phyloP scores from a whole-genome alignment of 2,113 vertebrate genomes.

The Mustela lutreola region DNA sequence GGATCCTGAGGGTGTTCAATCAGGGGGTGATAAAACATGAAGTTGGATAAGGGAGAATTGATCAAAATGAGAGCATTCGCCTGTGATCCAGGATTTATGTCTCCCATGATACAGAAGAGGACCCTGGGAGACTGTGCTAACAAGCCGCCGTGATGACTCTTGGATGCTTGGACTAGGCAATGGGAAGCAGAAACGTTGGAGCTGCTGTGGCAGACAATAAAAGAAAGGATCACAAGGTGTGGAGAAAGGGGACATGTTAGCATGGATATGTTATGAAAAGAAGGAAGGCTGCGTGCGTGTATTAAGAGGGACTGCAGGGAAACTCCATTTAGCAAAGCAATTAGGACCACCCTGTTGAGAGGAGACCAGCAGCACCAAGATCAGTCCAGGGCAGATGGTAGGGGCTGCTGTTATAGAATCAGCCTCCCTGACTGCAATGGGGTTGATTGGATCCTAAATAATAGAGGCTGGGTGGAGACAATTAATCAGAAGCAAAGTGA shows the following conservation, averaged over 20 bases:
- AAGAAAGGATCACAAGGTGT: conserved; percentile 21
- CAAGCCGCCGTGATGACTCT: conserved; percentile 43
- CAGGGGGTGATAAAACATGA: conserved; percentile 19
- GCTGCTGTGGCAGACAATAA: not conserved
- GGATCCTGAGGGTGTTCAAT: not conserved
- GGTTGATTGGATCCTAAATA: not conserved
- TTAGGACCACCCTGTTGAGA: not conserved
- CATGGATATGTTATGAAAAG: not conserved
- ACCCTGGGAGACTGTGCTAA: conserved; percentile 44
- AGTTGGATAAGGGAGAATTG: conserved; percentile 22
- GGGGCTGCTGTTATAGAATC: not conserved
- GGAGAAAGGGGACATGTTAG: not conserved
- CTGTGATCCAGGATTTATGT: conserved; percentile 36
- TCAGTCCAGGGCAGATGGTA: not conserved
- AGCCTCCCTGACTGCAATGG: not conserved
- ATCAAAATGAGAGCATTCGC: conserved; percentile 42
- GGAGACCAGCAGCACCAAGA: not conserved
- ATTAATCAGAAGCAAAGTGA: conserved; percentile 48
- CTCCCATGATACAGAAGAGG: not conserved
- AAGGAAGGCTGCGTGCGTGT: not conserved
- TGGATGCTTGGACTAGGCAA: conserved; percentile 33
- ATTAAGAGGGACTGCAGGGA: not conserved
- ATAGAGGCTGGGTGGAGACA: not conserved
- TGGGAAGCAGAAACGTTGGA: conserved; percentile 7
- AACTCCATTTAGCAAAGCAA: not conserved